These are phyloP conservation scores for Porites rus DNA, from an alignment of 92 coral and sea anemone species.

Conservation along the genomic window DNA sequence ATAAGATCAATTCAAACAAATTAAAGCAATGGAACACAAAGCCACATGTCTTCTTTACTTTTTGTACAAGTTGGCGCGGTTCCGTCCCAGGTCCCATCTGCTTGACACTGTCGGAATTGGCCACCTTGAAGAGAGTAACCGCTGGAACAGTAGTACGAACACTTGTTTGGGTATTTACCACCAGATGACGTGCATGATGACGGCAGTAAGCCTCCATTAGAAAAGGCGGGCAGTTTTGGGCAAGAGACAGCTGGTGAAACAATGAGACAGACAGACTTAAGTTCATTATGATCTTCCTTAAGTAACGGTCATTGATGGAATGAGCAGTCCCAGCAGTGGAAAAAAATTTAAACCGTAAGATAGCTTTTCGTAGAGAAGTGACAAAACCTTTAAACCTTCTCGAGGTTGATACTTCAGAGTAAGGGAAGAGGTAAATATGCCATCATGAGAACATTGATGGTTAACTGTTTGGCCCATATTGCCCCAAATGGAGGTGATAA, in stretches of 20 bases:
- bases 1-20: too few species aligned
- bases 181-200: conserved; percentile 64
- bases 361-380: too few species aligned
- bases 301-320: too few species aligned
- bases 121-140: conserved; percentile 69
- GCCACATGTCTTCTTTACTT: conserved; percentile 33
- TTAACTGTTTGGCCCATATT: too few species aligned
- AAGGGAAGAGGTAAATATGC: too few species aligned
- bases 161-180: conserved; percentile 54
- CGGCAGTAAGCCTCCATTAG: conserved; percentile 65
- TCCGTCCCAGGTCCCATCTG: conserved; percentile 79
- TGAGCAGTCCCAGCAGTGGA: too few species aligned
- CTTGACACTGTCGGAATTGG: conserved; percentile 50
- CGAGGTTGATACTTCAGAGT: too few species aligned
- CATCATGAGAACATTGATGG: too few species aligned
- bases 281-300: too few species aligned
- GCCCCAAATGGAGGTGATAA: too few species aligned
- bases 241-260: conserved; percentile 66
- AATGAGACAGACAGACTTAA: not conserved
- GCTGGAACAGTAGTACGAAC: conserved; percentile 62
- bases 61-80: conserved; percentile 72
- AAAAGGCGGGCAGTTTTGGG: conserved; percentile 56
- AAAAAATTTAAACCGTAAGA: too few species aligned
- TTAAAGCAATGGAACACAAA: not conserved
- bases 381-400: too few species aligned